These are phyloP conservation scores for Stomorhina lunata DNA, from an alignment of 2,888 invertebrate genomes.

Conservation along the genomic window DNA sequence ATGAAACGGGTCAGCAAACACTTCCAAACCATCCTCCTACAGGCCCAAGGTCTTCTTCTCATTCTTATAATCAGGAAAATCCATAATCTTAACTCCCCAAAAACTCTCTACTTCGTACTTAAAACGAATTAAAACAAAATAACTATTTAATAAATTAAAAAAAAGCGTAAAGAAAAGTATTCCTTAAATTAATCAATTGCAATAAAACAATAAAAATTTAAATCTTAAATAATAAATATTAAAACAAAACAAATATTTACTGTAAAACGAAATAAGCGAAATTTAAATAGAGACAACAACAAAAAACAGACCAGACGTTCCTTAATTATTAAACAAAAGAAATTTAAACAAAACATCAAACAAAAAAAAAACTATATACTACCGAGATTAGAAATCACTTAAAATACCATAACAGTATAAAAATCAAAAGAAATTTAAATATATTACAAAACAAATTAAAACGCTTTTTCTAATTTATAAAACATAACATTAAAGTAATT, in stretches of 20 bases:
- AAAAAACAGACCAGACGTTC: constrained; percentile 59
- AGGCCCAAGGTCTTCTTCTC: constrained; percentile 51
- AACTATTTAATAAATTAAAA: constrained; percentile 19
- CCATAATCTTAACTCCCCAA: constrained; percentile 18
- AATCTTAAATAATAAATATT: not conserved
- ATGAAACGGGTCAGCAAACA: constrained; percentile 26
- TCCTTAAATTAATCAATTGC: constrained; percentile 46
- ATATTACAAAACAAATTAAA: not conserved
- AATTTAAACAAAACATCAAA: constrained; percentile 3
- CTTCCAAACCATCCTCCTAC: constrained; percentile 18
- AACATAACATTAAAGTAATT: not conserved
- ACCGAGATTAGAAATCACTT: constrained; percentile 46
- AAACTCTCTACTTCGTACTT: constrained; percentile 27
- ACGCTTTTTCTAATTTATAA: not conserved
- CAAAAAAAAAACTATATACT: constrained; percentile 53
- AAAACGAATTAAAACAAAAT: constrained; percentile 48
- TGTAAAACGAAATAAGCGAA: constrained; percentile 31
- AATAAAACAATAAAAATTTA: constrained; percentile 41
- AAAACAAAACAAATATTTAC: constrained; percentile 37
- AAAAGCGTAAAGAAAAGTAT: constrained; percentile 28
- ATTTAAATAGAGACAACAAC: constrained; percentile 30
- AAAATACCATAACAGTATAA: constrained; percentile 31
- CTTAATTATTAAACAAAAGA: constrained; percentile 46
- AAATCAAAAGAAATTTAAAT: not conserved
- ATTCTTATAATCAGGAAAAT: constrained; percentile 50